phyloP scores from a whole-genome alignment of 2,113 vertebrate species.

The Epinephelus fuscoguttatus region DNA sequence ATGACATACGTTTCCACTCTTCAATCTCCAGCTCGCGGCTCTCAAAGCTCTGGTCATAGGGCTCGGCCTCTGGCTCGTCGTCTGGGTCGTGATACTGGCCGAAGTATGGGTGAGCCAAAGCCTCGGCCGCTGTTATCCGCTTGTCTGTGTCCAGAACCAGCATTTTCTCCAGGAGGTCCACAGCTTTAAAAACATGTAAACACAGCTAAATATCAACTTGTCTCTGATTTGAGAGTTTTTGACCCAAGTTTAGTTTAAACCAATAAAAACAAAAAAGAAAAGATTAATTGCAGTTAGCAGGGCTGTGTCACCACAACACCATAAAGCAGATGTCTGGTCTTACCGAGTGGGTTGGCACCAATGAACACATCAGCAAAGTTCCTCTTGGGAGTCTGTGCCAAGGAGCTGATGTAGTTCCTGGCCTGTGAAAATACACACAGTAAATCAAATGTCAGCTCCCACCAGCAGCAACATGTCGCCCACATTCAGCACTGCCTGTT shows the following conservation, averaged over 20 bases:
- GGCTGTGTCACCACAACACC: background rate
- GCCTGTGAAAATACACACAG: slow-evolving; percentile 85
- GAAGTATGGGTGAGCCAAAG: slow-evolving; percentile 94
- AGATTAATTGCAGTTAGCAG: background rate
- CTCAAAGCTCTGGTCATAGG: slow-evolving; percentile 98
- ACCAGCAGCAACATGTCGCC: slow-evolving; percentile 24
- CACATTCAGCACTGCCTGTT: background rate
- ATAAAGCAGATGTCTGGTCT: slow-evolving; percentile 42
- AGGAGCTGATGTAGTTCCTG: slow-evolving; percentile 96
- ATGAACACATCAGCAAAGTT: slow-evolving; percentile 98
- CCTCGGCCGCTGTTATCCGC: slow-evolving; percentile 94
- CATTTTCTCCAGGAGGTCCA: slow-evolving; percentile 98
- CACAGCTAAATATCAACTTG: background rate
- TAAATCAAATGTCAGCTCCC: slow-evolving; percentile 26
- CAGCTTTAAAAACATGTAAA: slow-evolving; percentile 82
- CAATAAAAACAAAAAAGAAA: background rate
- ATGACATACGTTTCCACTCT: slow-evolving; percentile 96
- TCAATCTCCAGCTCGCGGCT: slow-evolving; percentile 96
- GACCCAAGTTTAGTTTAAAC: background rate
- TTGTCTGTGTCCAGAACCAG: slow-evolving; percentile 97
- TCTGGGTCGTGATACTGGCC: slow-evolving; percentile 97
- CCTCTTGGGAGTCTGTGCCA: slow-evolving; percentile 97
- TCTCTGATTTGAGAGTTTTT: background rate
- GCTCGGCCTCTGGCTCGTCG: slow-evolving; percentile 95
- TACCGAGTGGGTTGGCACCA: slow-evolving; percentile 97